Percentiles rank a stretch among this genome's conserved stretches.
Evolutionary conservation across 2,113 vertebrate species (phyloP).

Genomic region (Chiloscyllium plagiosum): DNA sequence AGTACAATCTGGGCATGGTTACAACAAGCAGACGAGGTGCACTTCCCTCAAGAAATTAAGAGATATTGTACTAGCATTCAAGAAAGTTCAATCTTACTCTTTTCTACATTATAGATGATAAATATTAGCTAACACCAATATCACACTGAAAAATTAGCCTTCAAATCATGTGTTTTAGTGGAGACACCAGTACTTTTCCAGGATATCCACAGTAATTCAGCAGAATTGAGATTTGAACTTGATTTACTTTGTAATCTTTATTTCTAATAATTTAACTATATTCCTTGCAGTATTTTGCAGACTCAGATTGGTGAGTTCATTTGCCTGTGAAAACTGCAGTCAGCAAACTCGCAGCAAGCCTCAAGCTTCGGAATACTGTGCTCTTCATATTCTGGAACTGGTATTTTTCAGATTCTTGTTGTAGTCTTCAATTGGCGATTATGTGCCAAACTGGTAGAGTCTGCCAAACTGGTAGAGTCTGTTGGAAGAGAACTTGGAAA

Average conservation of each 20-base stretch:
- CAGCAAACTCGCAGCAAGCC: slow-evolving; percentile 1
- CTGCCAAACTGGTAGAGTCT: slow-evolving; percentile 30
- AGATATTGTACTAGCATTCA: background rate
- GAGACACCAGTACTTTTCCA: background rate
- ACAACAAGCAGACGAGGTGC: background rate
- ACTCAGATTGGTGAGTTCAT: background rate
- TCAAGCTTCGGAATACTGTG: slow-evolving; percentile 11
- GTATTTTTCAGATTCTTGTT: slow-evolving; percentile 10
- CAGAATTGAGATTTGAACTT: background rate
- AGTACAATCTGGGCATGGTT: background rate
- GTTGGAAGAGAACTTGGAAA: slow-evolving; percentile 35
- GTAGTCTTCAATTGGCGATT: background rate
- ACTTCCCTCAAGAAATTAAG: background rate
- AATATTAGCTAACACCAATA: background rate
- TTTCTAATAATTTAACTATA: background rate
- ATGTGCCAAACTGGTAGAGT: slow-evolving; percentile 27
- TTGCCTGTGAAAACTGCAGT: slow-evolving; percentile 31
- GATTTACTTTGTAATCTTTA: slow-evolving; percentile 12
- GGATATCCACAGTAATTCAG: background rate
- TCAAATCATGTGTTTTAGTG: background rate
- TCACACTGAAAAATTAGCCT: background rate
- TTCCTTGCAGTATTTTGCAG: background rate
- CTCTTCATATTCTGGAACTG: slow-evolving; percentile 25
- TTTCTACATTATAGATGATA: background rate
- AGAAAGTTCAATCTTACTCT: background rate